These are phyloP conservation scores for Apteryx owenii DNA, from an alignment of 2,113 vertebrate species.

Conservation along the genomic window DNA sequence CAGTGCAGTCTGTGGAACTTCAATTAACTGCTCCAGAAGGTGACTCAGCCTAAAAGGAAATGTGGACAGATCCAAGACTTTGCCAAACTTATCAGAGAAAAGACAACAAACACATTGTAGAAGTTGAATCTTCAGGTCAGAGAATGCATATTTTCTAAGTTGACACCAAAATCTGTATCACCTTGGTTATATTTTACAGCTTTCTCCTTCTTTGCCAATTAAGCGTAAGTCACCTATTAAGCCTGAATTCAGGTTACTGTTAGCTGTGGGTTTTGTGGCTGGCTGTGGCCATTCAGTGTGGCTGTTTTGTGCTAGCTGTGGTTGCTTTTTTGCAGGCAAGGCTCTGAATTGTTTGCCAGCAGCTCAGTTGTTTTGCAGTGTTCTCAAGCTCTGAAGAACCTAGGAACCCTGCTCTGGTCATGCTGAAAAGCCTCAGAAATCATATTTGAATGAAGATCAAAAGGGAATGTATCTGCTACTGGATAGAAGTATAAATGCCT, in stretches of 20 bases:
- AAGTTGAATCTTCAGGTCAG: not conserved
- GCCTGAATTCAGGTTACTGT: accelerated
- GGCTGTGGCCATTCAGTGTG: not conserved
- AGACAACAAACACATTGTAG: not conserved
- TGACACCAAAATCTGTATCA: not conserved
- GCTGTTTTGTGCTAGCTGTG: not conserved
- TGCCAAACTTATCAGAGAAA: not conserved
- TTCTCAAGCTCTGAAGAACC: not conserved
- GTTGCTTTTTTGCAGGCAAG: not conserved
- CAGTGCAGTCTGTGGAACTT: not conserved
- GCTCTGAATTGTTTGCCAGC: not conserved
- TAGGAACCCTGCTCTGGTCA: not conserved
- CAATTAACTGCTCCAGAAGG: not conserved
- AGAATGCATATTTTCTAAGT: not conserved
- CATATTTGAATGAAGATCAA: not conserved
- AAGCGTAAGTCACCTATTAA: not conserved
- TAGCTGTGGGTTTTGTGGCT: not conserved
- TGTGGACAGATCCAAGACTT: not conserved
- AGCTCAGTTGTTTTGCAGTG: not conserved
- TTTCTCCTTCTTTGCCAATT: not conserved
- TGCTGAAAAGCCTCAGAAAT: not conserved
- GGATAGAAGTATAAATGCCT: not conserved
- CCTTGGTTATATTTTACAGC: not conserved
- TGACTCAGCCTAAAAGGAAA: not conserved
- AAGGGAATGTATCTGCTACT: not conserved